Evolutionary conservation across 2,113 vertebrate species (phyloP).

Genomic region (Paratilapia polleni): DNA sequence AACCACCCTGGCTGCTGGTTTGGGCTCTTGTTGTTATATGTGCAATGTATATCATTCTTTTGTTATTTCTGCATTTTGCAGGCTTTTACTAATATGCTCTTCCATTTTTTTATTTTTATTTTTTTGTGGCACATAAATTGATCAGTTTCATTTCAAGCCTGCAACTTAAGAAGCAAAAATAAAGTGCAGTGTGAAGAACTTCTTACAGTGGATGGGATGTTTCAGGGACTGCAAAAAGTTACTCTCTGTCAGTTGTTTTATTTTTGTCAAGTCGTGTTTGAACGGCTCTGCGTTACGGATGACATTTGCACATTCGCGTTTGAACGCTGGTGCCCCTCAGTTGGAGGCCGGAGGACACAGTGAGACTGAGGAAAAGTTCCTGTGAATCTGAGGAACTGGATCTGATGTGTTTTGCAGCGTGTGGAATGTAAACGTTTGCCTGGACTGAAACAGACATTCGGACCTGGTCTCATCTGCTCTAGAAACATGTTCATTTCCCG

Average conservation of each 20-base stretch:
- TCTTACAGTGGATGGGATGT: constrained; percentile 7
- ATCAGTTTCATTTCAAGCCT: constrained; percentile 18
- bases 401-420: constrained; percentile 23
- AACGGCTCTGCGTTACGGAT: constrained; percentile 28
- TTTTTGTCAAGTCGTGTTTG: constrained; percentile 44
- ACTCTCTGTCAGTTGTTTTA: constrained; percentile 24
- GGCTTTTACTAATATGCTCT: constrained; percentile 41
- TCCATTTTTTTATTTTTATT: not conserved
- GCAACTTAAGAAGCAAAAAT: constrained; percentile 7
- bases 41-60: constrained; percentile 84
- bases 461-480: constrained; percentile 27
- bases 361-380: constrained; percentile 12
- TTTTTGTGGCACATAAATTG: not conserved
- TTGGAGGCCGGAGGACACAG: constrained; percentile 21
- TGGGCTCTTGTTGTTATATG: constrained; percentile 77
- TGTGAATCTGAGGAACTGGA: constrained; percentile 32
- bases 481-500: constrained; percentile 4
- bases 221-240: constrained; percentile 57
- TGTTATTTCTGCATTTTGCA: constrained; percentile 70
- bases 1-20: not conserved
- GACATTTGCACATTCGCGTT: constrained; percentile 68
- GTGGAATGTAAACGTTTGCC: constrained; percentile 62
- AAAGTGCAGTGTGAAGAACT: constrained; percentile 2
- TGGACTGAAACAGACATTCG: constrained; percentile 41
- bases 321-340: constrained; percentile 17